phyloP scores from a whole-genome alignment of 2,888 invertebrate species.

The Oxycera nigricornis region DNA sequence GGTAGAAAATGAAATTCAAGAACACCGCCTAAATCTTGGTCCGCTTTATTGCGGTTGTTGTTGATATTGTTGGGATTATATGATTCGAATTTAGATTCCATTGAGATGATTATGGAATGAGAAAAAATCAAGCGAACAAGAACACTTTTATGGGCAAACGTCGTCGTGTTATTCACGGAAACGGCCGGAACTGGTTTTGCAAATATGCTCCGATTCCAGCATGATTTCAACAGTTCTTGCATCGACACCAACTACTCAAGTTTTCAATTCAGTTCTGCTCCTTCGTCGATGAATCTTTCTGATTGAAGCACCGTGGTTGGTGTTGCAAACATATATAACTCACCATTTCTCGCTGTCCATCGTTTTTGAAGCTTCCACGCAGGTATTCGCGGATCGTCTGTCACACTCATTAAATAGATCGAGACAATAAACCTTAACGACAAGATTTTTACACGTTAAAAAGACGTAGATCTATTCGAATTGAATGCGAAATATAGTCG shows the following conservation, averaged over 20 bases:
- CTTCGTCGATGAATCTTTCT: background rate
- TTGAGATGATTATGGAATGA: background rate
- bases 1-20: background rate
- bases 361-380: no score
- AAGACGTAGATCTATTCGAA: background rate
- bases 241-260: no score
- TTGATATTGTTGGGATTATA: background rate
- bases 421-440: background rate
- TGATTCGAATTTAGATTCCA: constrained; percentile 10
- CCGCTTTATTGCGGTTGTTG: background rate
- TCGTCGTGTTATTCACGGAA: background rate
- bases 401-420: background rate
- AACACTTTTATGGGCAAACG: background rate
- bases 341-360: background rate
- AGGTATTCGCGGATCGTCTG: background rate
- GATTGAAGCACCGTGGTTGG: background rate
- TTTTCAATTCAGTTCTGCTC: no score
- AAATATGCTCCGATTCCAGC: background rate
- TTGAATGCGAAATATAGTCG: background rate
- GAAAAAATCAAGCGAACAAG: background rate
- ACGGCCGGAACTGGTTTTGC: constrained; percentile 18
- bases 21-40: background rate
- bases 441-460: background rate
- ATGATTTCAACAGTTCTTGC: background rate
- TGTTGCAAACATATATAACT: background rate